phyloP scores from a whole-genome alignment of 2,888 invertebrate species.

The Gymnosoma rotundatum region DNA sequence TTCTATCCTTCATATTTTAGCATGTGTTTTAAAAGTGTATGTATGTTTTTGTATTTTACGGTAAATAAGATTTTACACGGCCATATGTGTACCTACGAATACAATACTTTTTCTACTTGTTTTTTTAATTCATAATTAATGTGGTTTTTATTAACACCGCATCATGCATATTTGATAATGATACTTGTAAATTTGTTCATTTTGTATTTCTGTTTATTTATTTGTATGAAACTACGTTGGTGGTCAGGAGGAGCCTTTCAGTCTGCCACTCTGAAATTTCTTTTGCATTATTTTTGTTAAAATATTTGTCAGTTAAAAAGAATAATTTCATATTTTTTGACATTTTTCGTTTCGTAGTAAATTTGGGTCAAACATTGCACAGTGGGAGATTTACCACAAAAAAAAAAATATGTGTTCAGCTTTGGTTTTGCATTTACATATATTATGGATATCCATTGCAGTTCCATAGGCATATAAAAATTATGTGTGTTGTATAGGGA shows the following conservation, averaged over 20 bases:
- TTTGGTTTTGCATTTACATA: no score
- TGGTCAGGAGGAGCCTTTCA: conserved; percentile 18
- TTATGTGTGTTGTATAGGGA: no score
- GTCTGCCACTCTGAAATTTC: not conserved
- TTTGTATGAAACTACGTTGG: conserved; percentile 9
- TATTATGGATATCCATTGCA: no score
- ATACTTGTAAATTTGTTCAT: not conserved
- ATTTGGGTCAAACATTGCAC: conserved; percentile 43
- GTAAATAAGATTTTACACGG: not conserved
- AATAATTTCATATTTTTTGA: not conserved
- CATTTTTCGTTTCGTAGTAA: conserved; percentile 20
- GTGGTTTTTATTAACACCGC: conserved; percentile 33
- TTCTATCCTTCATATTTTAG: no score
- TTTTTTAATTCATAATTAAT: conserved; percentile 4
- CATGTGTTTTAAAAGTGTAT: no score
- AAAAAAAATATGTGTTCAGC: no score
- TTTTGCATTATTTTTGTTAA: not conserved
- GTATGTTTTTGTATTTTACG: no score
- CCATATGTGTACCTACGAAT: not conserved
- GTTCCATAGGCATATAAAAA: no score
- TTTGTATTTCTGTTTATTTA: not conserved
- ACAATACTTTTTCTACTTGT: not conserved
- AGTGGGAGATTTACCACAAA: no score
- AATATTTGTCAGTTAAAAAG: not conserved
- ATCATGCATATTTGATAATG: conserved; percentile 27